Conservation (phyloP, 1,140 invertebrate species). For the Philotrypesis tridentata region DNA sequence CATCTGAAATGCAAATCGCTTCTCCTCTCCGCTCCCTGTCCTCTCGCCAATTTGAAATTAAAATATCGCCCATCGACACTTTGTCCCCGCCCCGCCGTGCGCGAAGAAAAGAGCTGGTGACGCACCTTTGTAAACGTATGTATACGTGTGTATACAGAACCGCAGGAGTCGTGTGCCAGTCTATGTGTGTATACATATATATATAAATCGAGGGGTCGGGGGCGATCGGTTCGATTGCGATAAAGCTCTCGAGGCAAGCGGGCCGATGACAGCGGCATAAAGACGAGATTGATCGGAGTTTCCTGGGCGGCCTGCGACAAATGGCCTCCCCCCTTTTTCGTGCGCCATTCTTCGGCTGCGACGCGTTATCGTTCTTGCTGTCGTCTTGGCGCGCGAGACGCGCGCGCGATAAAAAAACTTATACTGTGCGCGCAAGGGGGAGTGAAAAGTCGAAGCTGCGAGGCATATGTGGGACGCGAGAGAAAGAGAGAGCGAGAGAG, state of each 20-base stretch:
- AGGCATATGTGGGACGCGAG: not conserved
- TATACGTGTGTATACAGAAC: too few species aligned
- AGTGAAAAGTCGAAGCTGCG: not conserved
- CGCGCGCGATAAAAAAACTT: not conserved
- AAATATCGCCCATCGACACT: constrained; percentile 6
- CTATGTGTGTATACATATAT: not conserved
- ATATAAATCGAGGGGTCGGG: not conserved
- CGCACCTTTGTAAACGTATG: too few species aligned
- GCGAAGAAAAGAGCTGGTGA: too few species aligned
- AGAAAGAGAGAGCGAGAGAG: not conserved
- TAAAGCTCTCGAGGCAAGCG: constrained; percentile 53
- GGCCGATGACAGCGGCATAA: constrained; percentile 57
- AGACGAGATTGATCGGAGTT: constrained; percentile 60
- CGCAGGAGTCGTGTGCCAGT: too few species aligned
- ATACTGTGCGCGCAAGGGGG: too few species aligned
- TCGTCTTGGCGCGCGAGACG: not conserved
- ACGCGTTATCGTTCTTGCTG: not conserved
- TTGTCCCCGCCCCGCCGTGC: too few species aligned
- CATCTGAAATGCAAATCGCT: not conserved
- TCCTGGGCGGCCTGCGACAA: constrained; percentile 56
- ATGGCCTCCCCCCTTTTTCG: constrained; percentile 54
- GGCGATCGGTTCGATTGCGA: constrained; percentile 52
- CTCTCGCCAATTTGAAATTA: constrained; percentile 11
- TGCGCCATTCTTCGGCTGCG: not conserved
- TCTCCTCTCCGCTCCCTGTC: too few species aligned